Evolutionary conservation across 2,113 vertebrate species (phyloP), one percentile per base, ranked within the genome.

Genomic region (Mesembrinibis cayennensis): DNA sequence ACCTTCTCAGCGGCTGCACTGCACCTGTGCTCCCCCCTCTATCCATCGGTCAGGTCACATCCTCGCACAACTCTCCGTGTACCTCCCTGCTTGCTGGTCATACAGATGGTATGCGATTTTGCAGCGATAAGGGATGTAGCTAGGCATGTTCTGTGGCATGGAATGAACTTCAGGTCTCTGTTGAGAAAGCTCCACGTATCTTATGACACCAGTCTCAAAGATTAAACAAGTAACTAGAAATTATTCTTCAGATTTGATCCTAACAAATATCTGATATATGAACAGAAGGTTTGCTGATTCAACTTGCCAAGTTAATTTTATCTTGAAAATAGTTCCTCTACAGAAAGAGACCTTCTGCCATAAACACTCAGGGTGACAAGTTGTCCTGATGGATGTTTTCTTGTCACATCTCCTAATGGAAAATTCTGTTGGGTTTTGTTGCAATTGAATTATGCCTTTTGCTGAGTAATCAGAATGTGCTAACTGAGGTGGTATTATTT

Each of bases 21-120:
- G 9, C 50, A 6, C 1, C 0, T 6, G 25, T 27, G 26, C 21
- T 32, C 23, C 42, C 40, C 25, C 47, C 62, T 14, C 67, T 5
- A 9, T 6, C 23, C 27, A 6, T 22, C 1, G 1, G 59, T 18
- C 69, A 18, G 1, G 59, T 18, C 69, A 18, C 44, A 38, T 26
- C 52, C 58, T 36, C 59, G 13, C 52, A 16, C 29, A 12, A 6
- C 65, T 34, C 36, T 10, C 45, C 2, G 7, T 6, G 3, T 17
- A 8, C 14, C 25, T 23, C 65, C 65, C 8, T 12, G 16, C 30
- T 10, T 10, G 63, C 56, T 63, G 45, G 15, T 34, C 55, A 23
- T 22, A 14, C 23, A 15, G 25, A 16, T 3, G 5, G 27, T 8
- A 16, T 0, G 5, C 1, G 1, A 21, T 17, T 44, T 20, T 20